phyloP scores from a whole-genome alignment of 2,888 invertebrate species.

The Agrotis puta region DNA sequence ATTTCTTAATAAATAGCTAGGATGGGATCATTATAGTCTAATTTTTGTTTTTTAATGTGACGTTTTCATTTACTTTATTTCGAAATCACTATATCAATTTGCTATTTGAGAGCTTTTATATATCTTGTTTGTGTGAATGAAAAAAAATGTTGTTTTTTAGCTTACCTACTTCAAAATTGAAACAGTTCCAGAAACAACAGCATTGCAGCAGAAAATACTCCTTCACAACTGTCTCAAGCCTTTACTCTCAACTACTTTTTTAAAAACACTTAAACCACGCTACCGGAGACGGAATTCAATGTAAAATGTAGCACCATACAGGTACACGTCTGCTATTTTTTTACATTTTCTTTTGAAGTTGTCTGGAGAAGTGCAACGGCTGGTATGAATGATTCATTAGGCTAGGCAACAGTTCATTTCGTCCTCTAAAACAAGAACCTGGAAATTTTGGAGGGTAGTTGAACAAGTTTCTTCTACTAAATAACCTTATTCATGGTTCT shows the following conservation, averaged over 20 bases:
- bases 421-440: conserved; percentile 23
- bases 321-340: conserved; percentile 40
- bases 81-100: too few relatives aligned
- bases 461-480: conserved; percentile 9
- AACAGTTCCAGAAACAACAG: neutral
- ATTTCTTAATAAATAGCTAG: conserved; percentile 18
- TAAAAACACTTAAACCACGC: neutral
- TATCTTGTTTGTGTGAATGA: neutral
- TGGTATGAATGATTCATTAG: conserved; percentile 56
- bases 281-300: conserved; percentile 26
- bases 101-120: neutral
- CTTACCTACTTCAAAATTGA: neutral
- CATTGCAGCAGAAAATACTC: neutral
- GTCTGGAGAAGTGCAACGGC: conserved; percentile 19
- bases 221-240: neutral
- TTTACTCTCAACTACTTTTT: neutral
- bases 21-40: neutral
- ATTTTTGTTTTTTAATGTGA: too few relatives aligned
- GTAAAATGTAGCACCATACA: conserved; percentile 27
- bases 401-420: conserved; percentile 39
- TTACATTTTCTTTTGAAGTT: conserved; percentile 32
- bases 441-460: conserved; percentile 1
- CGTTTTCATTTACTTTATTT: too few relatives aligned
- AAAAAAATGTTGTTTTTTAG: too few relatives aligned
- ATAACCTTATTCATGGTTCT: conserved; percentile 1